phyloP scores from a whole-genome alignment of 2,888 invertebrate genomes.

The Himalopsyche japonica region DNA sequence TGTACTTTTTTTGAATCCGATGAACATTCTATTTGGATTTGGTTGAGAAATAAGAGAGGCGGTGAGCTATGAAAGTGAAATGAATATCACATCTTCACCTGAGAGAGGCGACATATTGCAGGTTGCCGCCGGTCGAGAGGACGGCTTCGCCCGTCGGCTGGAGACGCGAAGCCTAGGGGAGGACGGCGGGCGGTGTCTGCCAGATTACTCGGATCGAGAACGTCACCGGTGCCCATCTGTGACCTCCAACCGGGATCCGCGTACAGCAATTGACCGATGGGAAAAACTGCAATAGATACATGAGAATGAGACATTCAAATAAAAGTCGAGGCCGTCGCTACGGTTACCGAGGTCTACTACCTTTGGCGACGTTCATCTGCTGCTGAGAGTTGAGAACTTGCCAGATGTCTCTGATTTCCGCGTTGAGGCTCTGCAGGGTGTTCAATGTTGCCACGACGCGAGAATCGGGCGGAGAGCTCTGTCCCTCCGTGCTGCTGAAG shows the following conservation, averaged over 20 bases:
- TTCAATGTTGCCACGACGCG: constrained; percentile 47
- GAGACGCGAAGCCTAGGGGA: constrained; percentile 34
- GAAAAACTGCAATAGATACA: constrained; percentile 45
- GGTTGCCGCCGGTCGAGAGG: not conserved
- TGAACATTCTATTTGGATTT: too few relatives aligned
- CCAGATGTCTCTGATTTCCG: constrained; percentile 72
- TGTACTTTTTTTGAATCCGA: too few relatives aligned
- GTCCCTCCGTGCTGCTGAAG: constrained; percentile 71
- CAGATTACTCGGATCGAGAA: constrained; percentile 23
- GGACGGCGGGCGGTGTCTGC: constrained; percentile 19
- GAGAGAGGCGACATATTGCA: not conserved
- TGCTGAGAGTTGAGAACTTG: constrained; percentile 67
- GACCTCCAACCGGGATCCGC: constrained; percentile 61
- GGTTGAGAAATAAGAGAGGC: not conserved
- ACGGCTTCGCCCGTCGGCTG: constrained; percentile 44
- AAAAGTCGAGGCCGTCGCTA: not conserved
- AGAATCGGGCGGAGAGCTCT: constrained; percentile 58
- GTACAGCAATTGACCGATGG: constrained; percentile 57
- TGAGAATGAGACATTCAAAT: not conserved
- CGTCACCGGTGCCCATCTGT: constrained; percentile 44
- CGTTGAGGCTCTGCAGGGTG: constrained; percentile 70
- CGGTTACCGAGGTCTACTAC: constrained; percentile 41
- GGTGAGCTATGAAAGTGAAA: not conserved
- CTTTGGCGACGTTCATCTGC: constrained; percentile 56
- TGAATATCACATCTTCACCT: not conserved